Base-by-base conservation (phyloP, 2,888 invertebrate species). In the Tyria jacobaeae region DNA sequence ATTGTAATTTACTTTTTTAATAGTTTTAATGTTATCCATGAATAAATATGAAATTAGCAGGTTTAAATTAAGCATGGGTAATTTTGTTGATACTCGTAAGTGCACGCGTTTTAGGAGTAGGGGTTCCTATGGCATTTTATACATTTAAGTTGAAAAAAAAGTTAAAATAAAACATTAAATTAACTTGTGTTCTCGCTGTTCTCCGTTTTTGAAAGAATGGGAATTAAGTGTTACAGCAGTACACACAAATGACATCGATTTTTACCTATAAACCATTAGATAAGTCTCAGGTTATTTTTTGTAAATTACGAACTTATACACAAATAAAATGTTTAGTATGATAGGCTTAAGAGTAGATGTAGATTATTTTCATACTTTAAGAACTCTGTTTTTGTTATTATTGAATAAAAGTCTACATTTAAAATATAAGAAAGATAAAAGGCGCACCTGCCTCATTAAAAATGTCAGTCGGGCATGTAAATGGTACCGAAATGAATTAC, bases 401-500 rank as follows among this genome's bases (percentile, higher is more conserved):
- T 31, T 31, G 27, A 31, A 14, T 7, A 21, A 24, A 25, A 44
- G 25, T 24, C 17, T n/a, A 53, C 27, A 25, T 1, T 14, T 15
- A 27, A 7, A 44, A 47, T 50, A 14, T 12, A 54, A 24, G 3
- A 9, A 55, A 54, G 24, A 62, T 53, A 53, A 54, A 62, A 54
- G 35, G 15, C 50, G 41, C 12, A 58, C 34, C 52, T 52, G 49
- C 47, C 44, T 66, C 61, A 64, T 66, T 73, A 62, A 62, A 61
- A 63, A 63, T 54, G 49, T 48, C 64, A 21, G 21, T 66, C 62
- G 44, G 41, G 55, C 61, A 56, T 61, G 31, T 64, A 54, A 66
- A 68, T 62, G 31, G 24, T 54, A 52, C 34, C 58, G 27, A 5
- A 62, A 74, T 71, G 60, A 71, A 62, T 56, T 60, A 69, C 44